Evolutionary conservation across 1,140 invertebrate species (phyloP).

Genomic region (Drosophila pachea): DNA sequence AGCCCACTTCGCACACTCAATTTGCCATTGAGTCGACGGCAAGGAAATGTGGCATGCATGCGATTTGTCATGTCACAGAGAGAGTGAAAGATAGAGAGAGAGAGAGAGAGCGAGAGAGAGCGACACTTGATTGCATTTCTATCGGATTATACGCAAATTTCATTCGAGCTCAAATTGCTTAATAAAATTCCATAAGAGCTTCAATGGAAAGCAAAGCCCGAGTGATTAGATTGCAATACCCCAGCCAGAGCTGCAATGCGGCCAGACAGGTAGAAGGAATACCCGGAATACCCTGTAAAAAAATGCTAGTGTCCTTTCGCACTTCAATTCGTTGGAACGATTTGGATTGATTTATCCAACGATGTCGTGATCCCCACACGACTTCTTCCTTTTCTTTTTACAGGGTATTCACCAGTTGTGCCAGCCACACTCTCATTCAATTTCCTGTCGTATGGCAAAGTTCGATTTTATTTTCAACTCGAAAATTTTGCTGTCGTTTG

Average conservation of each 20-base stretch:
- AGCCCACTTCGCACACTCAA: slow-evolving; percentile 29
- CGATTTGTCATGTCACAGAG: slow-evolving; percentile 1
- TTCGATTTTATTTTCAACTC: background rate
- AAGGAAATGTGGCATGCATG: slow-evolving; percentile 2
- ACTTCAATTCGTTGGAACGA: too few relatives aligned
- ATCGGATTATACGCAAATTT: slow-evolving; percentile 45
- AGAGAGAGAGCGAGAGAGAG: background rate
- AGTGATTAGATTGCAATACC: slow-evolving; percentile 26
- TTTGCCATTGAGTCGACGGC: slow-evolving; percentile 25
- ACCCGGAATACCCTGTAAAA: slow-evolving; percentile 7
- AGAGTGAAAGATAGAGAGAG: too few relatives aligned
- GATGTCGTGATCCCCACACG: too few relatives aligned
- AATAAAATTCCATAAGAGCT: slow-evolving; percentile 27
- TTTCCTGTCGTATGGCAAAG: background rate
- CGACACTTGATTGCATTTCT: slow-evolving; percentile 39
- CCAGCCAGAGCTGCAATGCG: slow-evolving; percentile 16
- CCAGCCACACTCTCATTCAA: too few relatives aligned
- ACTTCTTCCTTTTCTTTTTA: background rate
- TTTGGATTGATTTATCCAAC: too few relatives aligned
- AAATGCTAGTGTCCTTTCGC: too few relatives aligned
- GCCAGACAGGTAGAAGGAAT: slow-evolving; percentile 4
- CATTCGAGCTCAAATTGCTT: slow-evolving; percentile 39
- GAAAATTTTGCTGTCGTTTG: background rate
- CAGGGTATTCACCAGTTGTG: background rate
- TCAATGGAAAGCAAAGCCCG: slow-evolving; percentile 18